Conservation (phyloP, 2,888 invertebrate species). For the Syrphus vitripennis region DNA sequence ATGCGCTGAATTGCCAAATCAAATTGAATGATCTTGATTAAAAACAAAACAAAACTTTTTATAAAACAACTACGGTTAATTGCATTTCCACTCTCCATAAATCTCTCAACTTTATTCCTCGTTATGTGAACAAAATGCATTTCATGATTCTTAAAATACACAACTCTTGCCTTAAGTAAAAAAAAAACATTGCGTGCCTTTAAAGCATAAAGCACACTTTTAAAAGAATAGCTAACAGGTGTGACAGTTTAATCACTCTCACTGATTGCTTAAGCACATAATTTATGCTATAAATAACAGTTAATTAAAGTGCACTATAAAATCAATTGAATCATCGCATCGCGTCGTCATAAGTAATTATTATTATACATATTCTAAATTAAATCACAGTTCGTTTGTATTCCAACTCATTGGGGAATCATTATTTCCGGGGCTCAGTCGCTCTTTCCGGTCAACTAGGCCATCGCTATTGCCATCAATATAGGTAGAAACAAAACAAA, state of each 20-base stretch:
- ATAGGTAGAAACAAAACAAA: too few species aligned
- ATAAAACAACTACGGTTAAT: not conserved
- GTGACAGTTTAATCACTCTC: conserved; percentile 8
- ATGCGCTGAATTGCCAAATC: too few species aligned
- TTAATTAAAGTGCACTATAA: not conserved
- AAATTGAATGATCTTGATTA: too few species aligned
- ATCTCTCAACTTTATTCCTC: not conserved
- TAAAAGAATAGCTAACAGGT: not conserved
- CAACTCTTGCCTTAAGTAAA: not conserved
- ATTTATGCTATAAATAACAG: not conserved
- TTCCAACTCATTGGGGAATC: conserved; percentile 33
- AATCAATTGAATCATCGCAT: not conserved
- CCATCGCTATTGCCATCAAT: not conserved
- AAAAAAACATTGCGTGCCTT: not conserved
- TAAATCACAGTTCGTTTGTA: conserved; percentile 14
- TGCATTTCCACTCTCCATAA: not conserved
- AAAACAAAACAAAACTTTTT: not conserved
- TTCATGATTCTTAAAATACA: not conserved
- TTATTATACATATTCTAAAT: conserved; percentile 22
- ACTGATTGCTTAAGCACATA: not conserved
- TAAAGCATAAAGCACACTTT: not conserved
- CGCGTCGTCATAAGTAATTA: too few species aligned
- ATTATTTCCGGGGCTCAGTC: conserved; percentile 57
- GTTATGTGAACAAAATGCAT: not conserved
- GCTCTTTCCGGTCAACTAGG: conserved; percentile 43